Conservation (phyloP, 2,888 invertebrate species). For the Brenthis daphne region DNA sequence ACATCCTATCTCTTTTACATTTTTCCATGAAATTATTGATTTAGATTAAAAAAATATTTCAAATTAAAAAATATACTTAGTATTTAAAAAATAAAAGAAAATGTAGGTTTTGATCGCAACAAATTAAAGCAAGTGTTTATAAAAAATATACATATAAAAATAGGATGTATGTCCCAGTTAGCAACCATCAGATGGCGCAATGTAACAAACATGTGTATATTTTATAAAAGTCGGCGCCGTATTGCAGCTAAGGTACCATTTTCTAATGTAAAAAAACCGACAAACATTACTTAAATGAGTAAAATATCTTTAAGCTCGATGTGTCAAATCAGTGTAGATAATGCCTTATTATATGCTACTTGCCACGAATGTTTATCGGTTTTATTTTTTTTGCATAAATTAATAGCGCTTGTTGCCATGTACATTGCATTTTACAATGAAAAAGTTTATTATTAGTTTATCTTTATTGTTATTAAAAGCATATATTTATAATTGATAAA, state of each 20-base stretch:
- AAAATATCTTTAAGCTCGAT: slow-evolving; percentile 17
- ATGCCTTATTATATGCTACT: not conserved
- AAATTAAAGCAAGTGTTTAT: not conserved
- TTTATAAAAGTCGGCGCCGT: slow-evolving; percentile 23
- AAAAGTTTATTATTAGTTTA: too few relatives aligned
- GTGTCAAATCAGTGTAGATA: slow-evolving; percentile 13
- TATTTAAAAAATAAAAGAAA: too few relatives aligned
- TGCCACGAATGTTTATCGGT: slow-evolving; percentile 14
- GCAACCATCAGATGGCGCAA: slow-evolving; percentile 73
- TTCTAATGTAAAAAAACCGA: not conserved
- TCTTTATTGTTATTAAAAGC: too few relatives aligned
- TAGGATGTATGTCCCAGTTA: slow-evolving; percentile 38
- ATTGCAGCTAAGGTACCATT: slow-evolving; percentile 17
- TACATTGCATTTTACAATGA: too few relatives aligned
- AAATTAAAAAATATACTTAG: too few relatives aligned
- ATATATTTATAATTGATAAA: not conserved
- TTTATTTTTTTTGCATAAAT: not conserved
- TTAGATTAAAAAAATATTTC: too few relatives aligned
- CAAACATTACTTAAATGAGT: slow-evolving; percentile 15
- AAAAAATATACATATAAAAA: slow-evolving; percentile 21
- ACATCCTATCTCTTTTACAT: slow-evolving; percentile 5
- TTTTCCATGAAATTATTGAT: not conserved
- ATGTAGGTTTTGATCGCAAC: too few relatives aligned
- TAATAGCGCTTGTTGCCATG: too few relatives aligned
- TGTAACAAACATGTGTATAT: slow-evolving; percentile 52